Conservation (phyloP, 2,113 vertebrate genomes). For the Vulpes lagopus region DNA sequence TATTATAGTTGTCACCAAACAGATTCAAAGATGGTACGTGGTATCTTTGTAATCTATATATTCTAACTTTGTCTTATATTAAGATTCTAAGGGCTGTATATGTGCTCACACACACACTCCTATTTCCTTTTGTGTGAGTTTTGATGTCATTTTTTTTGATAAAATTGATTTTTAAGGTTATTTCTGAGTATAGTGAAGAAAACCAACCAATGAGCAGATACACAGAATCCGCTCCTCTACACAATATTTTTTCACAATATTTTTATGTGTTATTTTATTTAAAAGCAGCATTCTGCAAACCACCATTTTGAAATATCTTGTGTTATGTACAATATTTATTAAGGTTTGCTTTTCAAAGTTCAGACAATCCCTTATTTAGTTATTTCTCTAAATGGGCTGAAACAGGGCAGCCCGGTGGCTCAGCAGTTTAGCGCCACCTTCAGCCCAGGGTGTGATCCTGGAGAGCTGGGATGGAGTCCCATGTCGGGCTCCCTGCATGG, state of each 20-base stretch:
- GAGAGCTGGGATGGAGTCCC: no score
- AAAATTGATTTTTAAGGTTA: constrained; percentile 56
- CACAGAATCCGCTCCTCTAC: neutral
- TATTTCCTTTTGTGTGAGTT: neutral
- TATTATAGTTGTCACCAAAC: neutral
- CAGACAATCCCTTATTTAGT: neutral
- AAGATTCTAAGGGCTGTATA: neutral
- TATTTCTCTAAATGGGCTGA: neutral
- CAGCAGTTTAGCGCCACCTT: no score
- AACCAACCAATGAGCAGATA: neutral
- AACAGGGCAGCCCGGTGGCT: no score
- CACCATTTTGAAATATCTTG: neutral
- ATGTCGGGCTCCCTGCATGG: no score
- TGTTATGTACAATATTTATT: neutral
- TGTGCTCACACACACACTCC: rapidly evolving
- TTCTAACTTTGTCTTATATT: neutral
- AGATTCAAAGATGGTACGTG: neutral
- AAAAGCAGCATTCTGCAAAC: neutral
- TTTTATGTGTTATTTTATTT: neutral
- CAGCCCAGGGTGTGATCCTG: no score
- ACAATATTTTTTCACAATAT: neutral
- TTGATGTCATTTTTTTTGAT: constrained; percentile 28
- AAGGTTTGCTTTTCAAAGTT: neutral
- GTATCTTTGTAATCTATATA: neutral
- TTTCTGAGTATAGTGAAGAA: constrained; percentile 30